phyloP scores from a whole-genome alignment of 2,113 vertebrate species.

The Urocolius indicus region DNA sequence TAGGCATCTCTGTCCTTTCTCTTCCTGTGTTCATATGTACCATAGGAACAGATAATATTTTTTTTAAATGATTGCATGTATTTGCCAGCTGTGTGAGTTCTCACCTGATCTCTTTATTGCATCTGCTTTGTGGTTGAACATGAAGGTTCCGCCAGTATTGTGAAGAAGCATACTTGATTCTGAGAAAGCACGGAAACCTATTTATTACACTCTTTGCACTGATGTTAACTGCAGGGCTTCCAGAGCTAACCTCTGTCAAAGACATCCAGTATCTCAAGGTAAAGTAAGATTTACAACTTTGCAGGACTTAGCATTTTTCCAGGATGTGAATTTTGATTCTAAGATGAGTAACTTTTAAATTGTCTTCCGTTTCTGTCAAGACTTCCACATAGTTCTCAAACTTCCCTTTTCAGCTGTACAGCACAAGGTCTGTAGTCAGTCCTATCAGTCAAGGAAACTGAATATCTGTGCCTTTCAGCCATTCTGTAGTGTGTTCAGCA shows the following conservation, averaged over 20 bases:
- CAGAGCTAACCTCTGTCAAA: constrained; percentile 96
- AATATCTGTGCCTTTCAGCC: background rate
- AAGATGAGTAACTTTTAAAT: background rate
- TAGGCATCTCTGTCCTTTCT: background rate
- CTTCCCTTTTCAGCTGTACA: background rate
- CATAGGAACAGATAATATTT: background rate
- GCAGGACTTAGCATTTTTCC: background rate
- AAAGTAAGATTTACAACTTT: constrained; percentile 5
- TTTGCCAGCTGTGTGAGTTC: background rate
- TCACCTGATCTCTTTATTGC: background rate
- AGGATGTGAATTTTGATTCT: background rate
- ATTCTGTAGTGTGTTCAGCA: background rate
- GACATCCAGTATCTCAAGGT: constrained; percentile 99
- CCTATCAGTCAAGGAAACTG: background rate
- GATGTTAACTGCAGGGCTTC: constrained; percentile 97
- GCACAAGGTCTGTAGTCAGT: background rate
- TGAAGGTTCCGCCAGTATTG: constrained; percentile 95
- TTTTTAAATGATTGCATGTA: accelerated
- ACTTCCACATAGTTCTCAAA: background rate
- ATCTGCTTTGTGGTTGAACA: background rate
- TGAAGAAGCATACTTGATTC: constrained; percentile 93
- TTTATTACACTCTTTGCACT: constrained; percentile 98
- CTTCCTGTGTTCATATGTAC: background rate
- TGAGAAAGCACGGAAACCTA: constrained; percentile 94
- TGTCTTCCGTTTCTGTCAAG: background rate